Conservation (phyloP, 2,113 vertebrate species). For the Gymnorhina tibicen region DNA sequence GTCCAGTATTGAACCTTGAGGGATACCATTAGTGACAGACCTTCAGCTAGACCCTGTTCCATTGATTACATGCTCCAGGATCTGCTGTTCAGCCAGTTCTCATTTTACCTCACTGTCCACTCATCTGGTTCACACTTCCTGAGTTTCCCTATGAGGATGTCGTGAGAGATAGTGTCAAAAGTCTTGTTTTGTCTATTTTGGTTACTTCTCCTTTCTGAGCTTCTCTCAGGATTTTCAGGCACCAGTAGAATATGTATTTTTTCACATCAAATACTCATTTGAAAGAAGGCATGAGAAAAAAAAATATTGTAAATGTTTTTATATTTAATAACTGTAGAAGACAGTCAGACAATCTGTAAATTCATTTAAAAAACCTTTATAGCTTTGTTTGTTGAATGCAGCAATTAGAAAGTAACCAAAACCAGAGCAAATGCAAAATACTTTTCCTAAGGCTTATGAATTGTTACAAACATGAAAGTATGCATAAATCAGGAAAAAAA, state of each 20-base stretch:
- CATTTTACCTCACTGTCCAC: background rate
- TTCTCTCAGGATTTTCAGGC: background rate
- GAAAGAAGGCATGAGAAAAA: background rate
- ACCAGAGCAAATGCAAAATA: background rate
- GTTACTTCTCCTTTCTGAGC: background rate
- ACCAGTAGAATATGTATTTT: background rate
- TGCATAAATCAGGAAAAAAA: background rate
- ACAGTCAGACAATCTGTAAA: background rate
- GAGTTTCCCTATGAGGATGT: background rate
- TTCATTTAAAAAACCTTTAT: background rate
- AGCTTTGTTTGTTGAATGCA: background rate
- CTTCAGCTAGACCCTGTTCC: background rate
- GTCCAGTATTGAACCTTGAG: background rate
- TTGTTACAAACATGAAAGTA: background rate
- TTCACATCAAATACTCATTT: background rate
- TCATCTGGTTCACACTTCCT: background rate
- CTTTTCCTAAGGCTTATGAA: background rate
- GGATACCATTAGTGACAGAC: background rate
- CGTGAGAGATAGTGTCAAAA: rapidly evolving
- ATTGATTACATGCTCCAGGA: background rate
- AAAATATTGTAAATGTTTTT: background rate
- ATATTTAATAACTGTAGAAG: background rate
- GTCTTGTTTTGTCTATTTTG: background rate
- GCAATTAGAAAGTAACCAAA: background rate
- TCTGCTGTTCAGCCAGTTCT: background rate